These are phyloP conservation scores for Alethe castanea DNA, from an alignment of 2,113 vertebrate genomes.

Conservation along the genomic window DNA sequence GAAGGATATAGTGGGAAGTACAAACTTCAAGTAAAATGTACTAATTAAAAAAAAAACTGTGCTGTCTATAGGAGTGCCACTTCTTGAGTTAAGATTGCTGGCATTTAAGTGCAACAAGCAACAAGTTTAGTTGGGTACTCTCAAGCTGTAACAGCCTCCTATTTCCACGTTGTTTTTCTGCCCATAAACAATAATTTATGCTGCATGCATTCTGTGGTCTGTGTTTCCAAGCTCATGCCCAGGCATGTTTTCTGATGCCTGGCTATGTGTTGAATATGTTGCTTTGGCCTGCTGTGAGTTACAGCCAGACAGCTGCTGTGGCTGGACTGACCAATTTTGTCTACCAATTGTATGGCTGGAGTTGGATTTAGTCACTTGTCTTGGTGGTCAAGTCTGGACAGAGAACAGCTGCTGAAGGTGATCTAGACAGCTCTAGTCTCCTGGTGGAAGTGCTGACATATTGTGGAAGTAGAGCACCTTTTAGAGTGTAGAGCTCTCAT, in stretches of 20 bases:
- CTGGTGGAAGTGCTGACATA: background rate
- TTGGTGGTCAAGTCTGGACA: background rate
- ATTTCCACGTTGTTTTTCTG: background rate
- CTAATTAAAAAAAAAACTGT: background rate
- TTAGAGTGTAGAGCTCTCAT: background rate
- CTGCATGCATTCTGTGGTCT: background rate
- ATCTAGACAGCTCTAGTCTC: background rate
- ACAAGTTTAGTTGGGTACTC: background rate
- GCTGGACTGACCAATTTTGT: background rate
- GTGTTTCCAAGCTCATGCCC: background rate
- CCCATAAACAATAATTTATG: background rate
- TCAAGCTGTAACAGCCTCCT: background rate
- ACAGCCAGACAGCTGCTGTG: background rate
- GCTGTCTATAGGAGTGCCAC: background rate
- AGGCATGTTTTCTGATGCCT: background rate
- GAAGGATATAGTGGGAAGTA: background rate
- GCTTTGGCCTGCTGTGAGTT: background rate
- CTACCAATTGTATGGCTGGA: background rate
- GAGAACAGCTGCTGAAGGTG: background rate
- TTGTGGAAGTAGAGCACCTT: background rate
- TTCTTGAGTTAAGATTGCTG: background rate
- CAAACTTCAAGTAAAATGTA: background rate
- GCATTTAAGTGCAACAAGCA: background rate
- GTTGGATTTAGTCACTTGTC: background rate
- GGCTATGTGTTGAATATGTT: background rate